Evolutionary conservation across 2,113 vertebrate species (phyloP).

Genomic region (Podarcis muralis): DNA sequence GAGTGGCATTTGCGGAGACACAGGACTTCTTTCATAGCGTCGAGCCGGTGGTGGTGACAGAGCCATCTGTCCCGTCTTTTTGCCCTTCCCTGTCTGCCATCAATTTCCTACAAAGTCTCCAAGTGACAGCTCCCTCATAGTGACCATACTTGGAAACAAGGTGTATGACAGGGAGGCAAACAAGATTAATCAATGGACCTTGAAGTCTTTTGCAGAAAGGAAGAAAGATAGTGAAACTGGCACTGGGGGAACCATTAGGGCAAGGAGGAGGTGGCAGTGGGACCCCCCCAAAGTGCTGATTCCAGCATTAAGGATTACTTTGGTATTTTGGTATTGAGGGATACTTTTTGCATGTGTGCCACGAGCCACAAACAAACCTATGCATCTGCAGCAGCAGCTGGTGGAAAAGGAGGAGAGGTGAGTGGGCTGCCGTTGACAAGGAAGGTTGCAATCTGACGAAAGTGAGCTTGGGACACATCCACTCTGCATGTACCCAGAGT

Average conservation of each 20-base stretch:
- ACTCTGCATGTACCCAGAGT: background rate
- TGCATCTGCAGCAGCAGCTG: slow-evolving; percentile 54
- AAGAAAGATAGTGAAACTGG: slow-evolving; percentile 53
- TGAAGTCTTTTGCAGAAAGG: slow-evolving; percentile 20
- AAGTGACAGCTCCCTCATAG: slow-evolving; percentile 87
- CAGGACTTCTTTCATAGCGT: slow-evolving; percentile 67
- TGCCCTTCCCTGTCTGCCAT: slow-evolving; percentile 91
- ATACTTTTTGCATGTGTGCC: background rate
- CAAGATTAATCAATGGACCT: slow-evolving; percentile 57
- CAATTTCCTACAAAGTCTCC: slow-evolving; percentile 89
- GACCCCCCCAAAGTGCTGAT: slow-evolving; percentile 29
- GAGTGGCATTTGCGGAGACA: slow-evolving; percentile 72
- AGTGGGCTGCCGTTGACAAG: slow-evolving; percentile 35
- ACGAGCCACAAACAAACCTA: slow-evolving; percentile 43
- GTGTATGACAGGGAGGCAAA: slow-evolving; percentile 71
- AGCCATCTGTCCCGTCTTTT: slow-evolving; percentile 91
- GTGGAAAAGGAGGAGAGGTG: slow-evolving; percentile 52
- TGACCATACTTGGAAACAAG: slow-evolving; percentile 91
- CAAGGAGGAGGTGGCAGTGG: slow-evolving; percentile 58
- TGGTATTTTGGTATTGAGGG: background rate
- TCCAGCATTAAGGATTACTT: slow-evolving; percentile 31
- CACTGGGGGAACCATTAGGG: slow-evolving; percentile 44
- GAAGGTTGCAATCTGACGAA: slow-evolving; percentile 26
- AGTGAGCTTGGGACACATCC: background rate
- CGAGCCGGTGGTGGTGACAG: slow-evolving; percentile 82